Evolutionary conservation across 1,140 invertebrate species (phyloP), one percentile per base, ranked within the genome.

Genomic region (Brachionus plicatilis): DNA sequence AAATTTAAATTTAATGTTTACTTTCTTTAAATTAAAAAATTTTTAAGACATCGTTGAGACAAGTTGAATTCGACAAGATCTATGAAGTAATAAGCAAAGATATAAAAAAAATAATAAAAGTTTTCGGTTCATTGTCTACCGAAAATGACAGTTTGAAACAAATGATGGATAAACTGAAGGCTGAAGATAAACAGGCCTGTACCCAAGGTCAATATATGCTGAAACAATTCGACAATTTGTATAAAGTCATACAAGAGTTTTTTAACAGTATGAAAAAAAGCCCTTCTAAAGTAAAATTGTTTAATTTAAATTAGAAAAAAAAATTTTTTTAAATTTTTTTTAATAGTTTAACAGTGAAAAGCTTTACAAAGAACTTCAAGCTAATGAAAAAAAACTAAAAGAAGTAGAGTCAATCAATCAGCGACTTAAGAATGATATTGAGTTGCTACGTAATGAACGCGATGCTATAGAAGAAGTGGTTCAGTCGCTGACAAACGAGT

Each of bases 191-290:
- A 12, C 43, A 50, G 50, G 33, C 43, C n/a, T 76, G 72, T 9
- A 47, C 45, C 8, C 72, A 76, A 72, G 68, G 68, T 11, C 68
- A 72, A 72, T 72, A 72, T 20, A 72, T 76, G 72, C 9, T 76
- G 2, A 76, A 76, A 27, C 43, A 76, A 24, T 76, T 76, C n/a
- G 72, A 76, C 12, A 76, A 50, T 50, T 53, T 76, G 43, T 50
- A 50, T n/a, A 47, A 76, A 76, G 20, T 47, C 7, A 24, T 76
- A 9, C 43, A 76, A 50, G 72, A 76, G 20, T 76, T 29, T 76
- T 76, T 50, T 50, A 76, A 24, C n/a, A 29, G 24, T 50, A n/a
- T 76, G 24, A 76, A 12, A 27, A 76, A 76, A 27, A 76, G 50
- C 17, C 37, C n/a, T 2, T 6, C 7, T 20, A 45, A 75, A 75